A percentile compares a stretch with the other conserved stretches of the same genome.
phyloP scores from a whole-genome alignment of 2,888 invertebrate genomes.

The Rhorus exstirpatorius region DNA sequence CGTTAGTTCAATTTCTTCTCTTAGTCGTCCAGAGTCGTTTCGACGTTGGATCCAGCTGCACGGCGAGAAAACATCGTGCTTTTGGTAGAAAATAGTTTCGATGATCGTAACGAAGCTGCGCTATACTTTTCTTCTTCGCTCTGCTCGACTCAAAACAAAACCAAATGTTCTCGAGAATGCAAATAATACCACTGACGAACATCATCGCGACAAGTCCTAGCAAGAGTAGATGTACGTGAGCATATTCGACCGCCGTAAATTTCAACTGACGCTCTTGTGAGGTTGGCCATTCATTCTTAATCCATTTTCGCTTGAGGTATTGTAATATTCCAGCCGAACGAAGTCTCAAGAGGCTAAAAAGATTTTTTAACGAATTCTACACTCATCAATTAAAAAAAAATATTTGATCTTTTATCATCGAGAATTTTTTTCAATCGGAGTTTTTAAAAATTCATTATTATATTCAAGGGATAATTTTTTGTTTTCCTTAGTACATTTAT shows the following conservation, averaged over 20 bases:
- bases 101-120: neutral
- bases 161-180: conserved; percentile 77
- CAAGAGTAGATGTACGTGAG: conserved; percentile 73
- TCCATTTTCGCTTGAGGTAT: conserved; percentile 84
- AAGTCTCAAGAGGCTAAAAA: conserved; percentile 83
- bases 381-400: too few relatives aligned
- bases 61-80: conserved; percentile 31
- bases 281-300: conserved; percentile 72
- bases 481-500: conserved; percentile 4
- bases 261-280: conserved; percentile 49
- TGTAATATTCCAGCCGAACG: conserved; percentile 84
- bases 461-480: neutral
- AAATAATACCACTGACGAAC: conserved; percentile 75
- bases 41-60: conserved; percentile 18
- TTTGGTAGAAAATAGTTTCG: neutral
- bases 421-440: neutral
- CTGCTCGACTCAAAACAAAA: conserved; percentile 31
- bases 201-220: conserved; percentile 69
- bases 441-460: neutral
- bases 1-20: too few relatives aligned
- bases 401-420: too few relatives aligned
- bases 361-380: neutral
- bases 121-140: conserved; percentile 1
- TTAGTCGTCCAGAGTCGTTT: conserved; percentile 25
- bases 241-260: conserved; percentile 76